Base-by-base conservation (phyloP, 2,888 invertebrate species). In the Romanomermis culicivorax region DNA sequence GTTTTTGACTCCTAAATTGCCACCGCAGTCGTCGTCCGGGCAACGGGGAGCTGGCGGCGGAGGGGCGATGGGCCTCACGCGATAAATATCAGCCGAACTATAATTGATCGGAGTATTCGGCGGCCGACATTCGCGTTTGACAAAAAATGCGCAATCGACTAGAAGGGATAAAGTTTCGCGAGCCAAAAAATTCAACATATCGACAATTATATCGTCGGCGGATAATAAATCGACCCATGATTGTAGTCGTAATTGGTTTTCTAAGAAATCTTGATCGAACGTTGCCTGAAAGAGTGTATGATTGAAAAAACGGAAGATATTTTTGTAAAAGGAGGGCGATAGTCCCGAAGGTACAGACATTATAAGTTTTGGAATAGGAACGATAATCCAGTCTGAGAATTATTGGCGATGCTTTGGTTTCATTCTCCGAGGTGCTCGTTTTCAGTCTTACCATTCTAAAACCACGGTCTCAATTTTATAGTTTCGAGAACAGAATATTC, bases 181-280 rank as follows among this genome's bases (percentile, higher is more conserved):
- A 0, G 86, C 85, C 60, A 87, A 74, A 67, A 86, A 88, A 50
- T 82, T 79, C 58, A 89, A 70, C 2, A 87, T 80, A 65, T 83
- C 82, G 62, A 83, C 72, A n/a, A n/a, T n/a, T n/a, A n/a, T n/a
- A n/a, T n/a, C n/a, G n/a, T n/a, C 25, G 17, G 11, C 14, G 20
- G n/a, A 20, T 14, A 42, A n/a, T 42, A 11, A n/a, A 42, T 14
- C 11, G n/a, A 17, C n/a, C 11, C 42, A 17, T 42, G 11, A 17
- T n/a, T 11, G 11, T 14, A 17, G 11, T 11, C 42, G 42, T n/a
- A n/a, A n/a, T n/a, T 11, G 42, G 14, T 14, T 11, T n/a, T 42
- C 42, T 42, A 17, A 11, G 42, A 42, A n/a, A 42, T 14, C n/a
- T 14, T 42, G n/a, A 42, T 42, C n/a, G 42, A 42, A 42, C 42